These are phyloP conservation scores for Dicyrtomina minuta DNA, from an alignment of 2,888 invertebrate genomes.

Conservation along the genomic window DNA sequence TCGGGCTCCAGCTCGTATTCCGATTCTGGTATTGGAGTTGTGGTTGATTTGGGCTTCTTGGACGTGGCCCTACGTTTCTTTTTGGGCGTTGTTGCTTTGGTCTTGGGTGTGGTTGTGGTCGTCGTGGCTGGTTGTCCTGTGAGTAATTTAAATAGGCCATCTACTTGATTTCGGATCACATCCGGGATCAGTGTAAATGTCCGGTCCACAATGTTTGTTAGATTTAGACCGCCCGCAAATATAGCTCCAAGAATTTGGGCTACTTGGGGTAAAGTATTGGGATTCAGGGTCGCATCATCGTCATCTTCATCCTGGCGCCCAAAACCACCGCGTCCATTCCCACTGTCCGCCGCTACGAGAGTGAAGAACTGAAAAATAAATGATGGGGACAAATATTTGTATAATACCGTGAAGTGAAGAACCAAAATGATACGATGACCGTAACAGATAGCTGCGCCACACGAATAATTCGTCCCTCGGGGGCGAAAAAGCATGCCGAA, in stretches of 20 bases:
- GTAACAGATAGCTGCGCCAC: too few species aligned
- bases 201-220: slow-evolving; percentile 48
- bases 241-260: slow-evolving; percentile 52
- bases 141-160: slow-evolving; percentile 47
- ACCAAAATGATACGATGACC: too few species aligned
- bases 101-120: background rate
- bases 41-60: background rate
- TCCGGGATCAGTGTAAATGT: slow-evolving; percentile 48
- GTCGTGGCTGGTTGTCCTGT: slow-evolving; percentile 35
- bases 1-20: background rate
- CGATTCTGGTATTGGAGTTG: background rate
- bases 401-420: too few species aligned
- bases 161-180: slow-evolving; percentile 47
- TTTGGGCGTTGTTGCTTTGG: background rate
- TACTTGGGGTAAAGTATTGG: slow-evolving; percentile 52
- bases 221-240: slow-evolving; percentile 51
- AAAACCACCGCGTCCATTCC: slow-evolving; percentile 3
- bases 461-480: too few species aligned
- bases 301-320: slow-evolving; percentile 34
- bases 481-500: too few species aligned
- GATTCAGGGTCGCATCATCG: slow-evolving; percentile 42
- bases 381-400: too few species aligned
- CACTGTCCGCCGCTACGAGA: slow-evolving; percentile 36
- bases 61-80: background rate
- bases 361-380: slow-evolving; percentile 46